Conservation (phyloP, 2,113 vertebrate species). For the Phyllostomus hastatus region DNA sequence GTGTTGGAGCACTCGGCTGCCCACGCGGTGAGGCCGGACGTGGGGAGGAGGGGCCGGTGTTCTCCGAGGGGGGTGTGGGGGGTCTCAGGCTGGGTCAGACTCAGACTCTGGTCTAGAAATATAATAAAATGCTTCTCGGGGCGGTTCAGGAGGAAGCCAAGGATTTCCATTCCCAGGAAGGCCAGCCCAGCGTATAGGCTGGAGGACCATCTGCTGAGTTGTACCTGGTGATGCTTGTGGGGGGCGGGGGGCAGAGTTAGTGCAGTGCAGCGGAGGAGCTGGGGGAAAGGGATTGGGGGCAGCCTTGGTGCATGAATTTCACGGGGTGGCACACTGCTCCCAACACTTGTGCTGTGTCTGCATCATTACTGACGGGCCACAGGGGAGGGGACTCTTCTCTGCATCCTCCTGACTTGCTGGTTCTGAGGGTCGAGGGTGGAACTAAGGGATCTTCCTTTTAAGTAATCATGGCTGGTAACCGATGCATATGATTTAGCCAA, state of each 20-base stretch:
- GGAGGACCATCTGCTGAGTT: background rate
- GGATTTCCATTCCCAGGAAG: background rate
- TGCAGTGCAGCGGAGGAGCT: background rate
- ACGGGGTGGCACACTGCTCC: background rate
- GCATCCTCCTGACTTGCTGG: background rate
- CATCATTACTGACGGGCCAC: background rate
- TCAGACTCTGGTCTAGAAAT: background rate
- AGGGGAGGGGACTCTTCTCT: background rate
- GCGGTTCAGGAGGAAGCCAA: background rate
- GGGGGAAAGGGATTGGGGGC: background rate
- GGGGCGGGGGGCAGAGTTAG: background rate
- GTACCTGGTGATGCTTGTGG: background rate
- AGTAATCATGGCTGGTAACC: background rate
- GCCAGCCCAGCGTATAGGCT: background rate
- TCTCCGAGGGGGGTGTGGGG: background rate
- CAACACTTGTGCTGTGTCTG: background rate
- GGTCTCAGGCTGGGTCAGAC: background rate
- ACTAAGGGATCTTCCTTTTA: conserved; percentile 27
- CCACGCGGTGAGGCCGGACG: background rate
- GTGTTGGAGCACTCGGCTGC: background rate
- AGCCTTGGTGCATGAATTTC: background rate
- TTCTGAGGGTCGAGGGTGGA: background rate
- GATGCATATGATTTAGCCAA: background rate
- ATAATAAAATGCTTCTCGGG: background rate
- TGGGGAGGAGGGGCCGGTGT: background rate